These are phyloP conservation scores for Drepana arcuata DNA, from an alignment of 1,140 invertebrate species.

Conservation along the genomic window DNA sequence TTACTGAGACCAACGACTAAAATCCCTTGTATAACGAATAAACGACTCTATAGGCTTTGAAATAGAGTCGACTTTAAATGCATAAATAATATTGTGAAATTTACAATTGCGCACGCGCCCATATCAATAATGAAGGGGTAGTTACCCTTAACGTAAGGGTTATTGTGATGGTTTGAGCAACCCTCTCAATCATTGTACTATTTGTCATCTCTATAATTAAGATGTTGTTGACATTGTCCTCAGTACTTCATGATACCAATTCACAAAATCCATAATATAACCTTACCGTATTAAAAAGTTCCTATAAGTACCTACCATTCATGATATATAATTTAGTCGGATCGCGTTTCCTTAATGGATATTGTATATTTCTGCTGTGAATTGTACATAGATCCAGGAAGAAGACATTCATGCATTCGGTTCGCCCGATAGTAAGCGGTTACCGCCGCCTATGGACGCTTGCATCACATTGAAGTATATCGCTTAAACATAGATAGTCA, in stretches of 20 bases:
- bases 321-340: not conserved
- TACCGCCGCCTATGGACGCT: too few species aligned
- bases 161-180: conserved; percentile 21
- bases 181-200: conserved; percentile 41
- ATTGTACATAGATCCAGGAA: too few species aligned
- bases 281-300: not conserved
- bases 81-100: conserved; percentile 2
- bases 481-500: not conserved
- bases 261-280: conserved; percentile 1
- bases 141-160: conserved; percentile 30
- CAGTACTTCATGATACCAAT: conserved; percentile 4
- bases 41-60: too few species aligned
- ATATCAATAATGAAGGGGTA: conserved; percentile 28
- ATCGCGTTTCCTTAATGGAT: too few species aligned
- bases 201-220: conserved; percentile 23
- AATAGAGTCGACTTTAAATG: not conserved
- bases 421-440: too few species aligned
- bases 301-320: not conserved
- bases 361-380: too few species aligned
- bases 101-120: conserved; percentile 25
- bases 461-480: not conserved
- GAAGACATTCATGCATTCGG: too few species aligned
- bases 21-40: too few species aligned
- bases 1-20: too few species aligned
- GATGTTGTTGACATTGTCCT: conserved; percentile 19